Base-by-base conservation (phyloP, 1,140 invertebrate genomes). In the Phocides pigmalion region DNA sequence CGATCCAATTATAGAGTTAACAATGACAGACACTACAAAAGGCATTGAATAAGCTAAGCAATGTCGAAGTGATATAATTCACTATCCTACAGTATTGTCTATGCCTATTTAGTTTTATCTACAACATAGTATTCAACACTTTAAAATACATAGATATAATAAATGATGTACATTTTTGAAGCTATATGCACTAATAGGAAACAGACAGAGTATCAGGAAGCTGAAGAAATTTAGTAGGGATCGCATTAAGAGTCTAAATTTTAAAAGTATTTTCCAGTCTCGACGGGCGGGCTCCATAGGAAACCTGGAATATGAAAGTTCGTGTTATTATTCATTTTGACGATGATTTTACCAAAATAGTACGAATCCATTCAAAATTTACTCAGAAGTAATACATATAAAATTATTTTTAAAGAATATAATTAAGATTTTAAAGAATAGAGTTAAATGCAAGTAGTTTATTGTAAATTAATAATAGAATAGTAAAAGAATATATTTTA, bases 241-340 rank as follows among this genome's bases (percentile, higher is more conserved):
- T 22, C 35, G 22, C 11, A 14, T 64, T n/a, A n/a, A 46, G 9
- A 15, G 37, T 11, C 28, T 54, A 39, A 42, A 28, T 11, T 44
- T 70, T 80, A 78, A 58, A 58, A 81, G 65, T 71, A 84, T 72
- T 70, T 82, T 39, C 51, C 68, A 20, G 63, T 16, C 49, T 80
- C 76, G 42, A 62, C 53, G 11, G 76, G 67, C 4, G 72, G 69
- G 4, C 56, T 62, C 74, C 78, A 79, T 37, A 72, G 70, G 67
- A 77, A 77, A 62, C 76, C 82, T 84, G 80, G 11, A 80, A 16
- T 63, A 14, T 22, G 1, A 17, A 32, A 42, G 2, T 51, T 16
- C 22, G 42, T 19, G 19, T 50, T 32, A 58, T 42, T 41, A 16
- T 28, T 28, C 6, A 4, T 28, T 1, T 2, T 28, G 25, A 28